Base-by-base conservation (phyloP, 2,797 vertebrate genomes). In the Enoplosus armatus region DNA sequence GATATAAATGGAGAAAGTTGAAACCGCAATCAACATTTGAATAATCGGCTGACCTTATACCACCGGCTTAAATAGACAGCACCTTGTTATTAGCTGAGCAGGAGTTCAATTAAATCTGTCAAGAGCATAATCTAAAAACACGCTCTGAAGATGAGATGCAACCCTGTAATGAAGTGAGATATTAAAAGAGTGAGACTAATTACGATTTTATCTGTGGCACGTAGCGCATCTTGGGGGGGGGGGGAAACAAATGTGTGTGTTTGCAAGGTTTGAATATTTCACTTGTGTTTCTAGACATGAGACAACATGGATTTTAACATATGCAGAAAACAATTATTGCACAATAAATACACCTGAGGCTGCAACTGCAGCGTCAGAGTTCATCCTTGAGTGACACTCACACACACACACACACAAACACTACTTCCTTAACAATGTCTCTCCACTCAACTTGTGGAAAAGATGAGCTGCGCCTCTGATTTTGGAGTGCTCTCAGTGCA, bases 401-500 rank as follows among this genome's bases (percentile, higher is more conserved):
- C 5, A 66, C 45, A 5, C 55, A 50, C 37, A 63, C 22, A 47
- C 39, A 5, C 55, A 50, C 37, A 63, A 18, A 47, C 39, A 15
- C 27, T n/a, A 29, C 18, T 73, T 22, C 18, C 64, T 68, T 3
- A 15, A 54, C 22, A 75, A 41, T 62, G 80, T 70, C n/a, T 2
- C 54, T 53, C 27, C 27, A 12, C 35, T 59, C 41, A 61, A n/a
- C 54, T 70, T 31, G 27, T 37, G 33, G 53, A 59, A 72, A 50
- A 63, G 75, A 61, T 43, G 54, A 73, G 53, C 55, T 61, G 43
- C 26, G 31, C 53, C 53, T 67, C 16, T 65, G 66, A 67, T 75
- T 83, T 66, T 65, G 50, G 61, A 85, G 79, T 71, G 39, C 53
- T 68, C 64, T 80, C 41, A 66, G 74, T 73, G 54, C 48, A 61